Evolutionary conservation across 2,888 invertebrate genomes (phyloP).

Genomic region (Xestobium rufovillosum): DNA sequence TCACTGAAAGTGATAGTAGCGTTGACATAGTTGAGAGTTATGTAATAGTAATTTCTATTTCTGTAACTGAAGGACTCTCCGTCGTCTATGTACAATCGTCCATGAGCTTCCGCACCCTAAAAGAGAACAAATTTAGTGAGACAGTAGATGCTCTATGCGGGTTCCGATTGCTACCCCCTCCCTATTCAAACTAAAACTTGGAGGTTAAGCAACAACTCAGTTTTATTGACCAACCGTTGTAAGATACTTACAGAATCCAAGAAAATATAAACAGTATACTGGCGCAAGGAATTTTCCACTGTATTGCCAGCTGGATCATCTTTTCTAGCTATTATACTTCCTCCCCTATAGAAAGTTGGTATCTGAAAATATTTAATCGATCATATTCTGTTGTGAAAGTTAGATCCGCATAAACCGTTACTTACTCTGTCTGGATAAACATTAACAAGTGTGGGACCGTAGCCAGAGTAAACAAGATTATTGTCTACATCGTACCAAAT

Average conservation of each 20-base stretch:
- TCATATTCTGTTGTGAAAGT: background rate
- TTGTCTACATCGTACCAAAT: too few relatives aligned
- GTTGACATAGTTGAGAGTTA: background rate
- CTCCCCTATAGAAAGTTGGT: background rate
- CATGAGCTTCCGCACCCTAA: background rate
- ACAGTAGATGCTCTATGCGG: too few relatives aligned
- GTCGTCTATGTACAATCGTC: background rate
- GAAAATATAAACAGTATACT: background rate
- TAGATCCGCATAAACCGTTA: too few relatives aligned
- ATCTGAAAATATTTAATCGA: background rate
- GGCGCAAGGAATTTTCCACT: background rate
- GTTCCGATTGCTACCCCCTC: too few relatives aligned
- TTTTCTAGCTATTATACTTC: conserved; percentile 1
- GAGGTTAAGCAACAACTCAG: too few relatives aligned
- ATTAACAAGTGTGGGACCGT: too few relatives aligned
- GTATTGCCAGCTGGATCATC: background rate
- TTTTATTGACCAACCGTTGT: too few relatives aligned
- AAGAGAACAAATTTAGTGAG: too few relatives aligned
- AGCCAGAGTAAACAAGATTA: too few relatives aligned
- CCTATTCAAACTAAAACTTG: too few relatives aligned
- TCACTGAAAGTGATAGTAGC: background rate
- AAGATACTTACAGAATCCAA: background rate
- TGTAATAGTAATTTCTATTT: background rate
- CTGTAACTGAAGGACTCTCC: background rate
- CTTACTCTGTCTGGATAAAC: too few relatives aligned